phyloP scores from a whole-genome alignment of 2,113 vertebrate species.

The Chionomys nivalis region DNA sequence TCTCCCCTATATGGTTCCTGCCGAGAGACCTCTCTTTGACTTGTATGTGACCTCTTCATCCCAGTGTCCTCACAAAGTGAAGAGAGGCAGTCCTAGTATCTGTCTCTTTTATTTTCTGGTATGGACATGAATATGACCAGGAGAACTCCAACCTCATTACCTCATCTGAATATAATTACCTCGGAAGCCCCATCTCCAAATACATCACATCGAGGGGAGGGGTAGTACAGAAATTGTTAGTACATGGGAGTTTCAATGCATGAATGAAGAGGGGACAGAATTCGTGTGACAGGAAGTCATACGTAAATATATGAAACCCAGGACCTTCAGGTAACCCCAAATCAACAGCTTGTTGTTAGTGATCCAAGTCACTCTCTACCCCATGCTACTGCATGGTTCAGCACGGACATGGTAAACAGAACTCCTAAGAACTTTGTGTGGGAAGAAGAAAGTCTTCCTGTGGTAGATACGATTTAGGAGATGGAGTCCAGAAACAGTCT shows the following conservation, averaged over 20 bases:
- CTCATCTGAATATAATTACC: not conserved
- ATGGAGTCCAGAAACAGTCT: constrained; percentile 33
- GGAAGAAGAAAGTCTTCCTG: not conserved
- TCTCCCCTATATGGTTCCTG: not conserved
- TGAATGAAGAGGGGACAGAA: not conserved
- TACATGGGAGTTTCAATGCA: not conserved
- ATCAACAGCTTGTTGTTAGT: not conserved
- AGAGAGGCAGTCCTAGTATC: not conserved
- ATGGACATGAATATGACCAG: not conserved
- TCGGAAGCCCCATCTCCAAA: not conserved
- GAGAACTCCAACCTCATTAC: not conserved
- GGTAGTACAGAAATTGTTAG: not conserved
- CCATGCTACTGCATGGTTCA: not conserved
- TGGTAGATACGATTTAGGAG: not conserved
- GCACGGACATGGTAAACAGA: not conserved
- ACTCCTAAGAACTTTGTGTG: not conserved
- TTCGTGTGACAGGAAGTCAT: not conserved
- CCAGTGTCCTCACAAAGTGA: not conserved
- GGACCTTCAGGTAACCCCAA: not conserved
- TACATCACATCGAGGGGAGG: not conserved
- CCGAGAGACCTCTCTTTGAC: not conserved
- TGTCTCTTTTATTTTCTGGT: not conserved
- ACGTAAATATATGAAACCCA: constrained; percentile 7
- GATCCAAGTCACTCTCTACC: not conserved
- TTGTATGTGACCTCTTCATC: not conserved